Evolutionary conservation across 2,113 vertebrate species (phyloP).

Genomic region (Podiceps cristatus): DNA sequence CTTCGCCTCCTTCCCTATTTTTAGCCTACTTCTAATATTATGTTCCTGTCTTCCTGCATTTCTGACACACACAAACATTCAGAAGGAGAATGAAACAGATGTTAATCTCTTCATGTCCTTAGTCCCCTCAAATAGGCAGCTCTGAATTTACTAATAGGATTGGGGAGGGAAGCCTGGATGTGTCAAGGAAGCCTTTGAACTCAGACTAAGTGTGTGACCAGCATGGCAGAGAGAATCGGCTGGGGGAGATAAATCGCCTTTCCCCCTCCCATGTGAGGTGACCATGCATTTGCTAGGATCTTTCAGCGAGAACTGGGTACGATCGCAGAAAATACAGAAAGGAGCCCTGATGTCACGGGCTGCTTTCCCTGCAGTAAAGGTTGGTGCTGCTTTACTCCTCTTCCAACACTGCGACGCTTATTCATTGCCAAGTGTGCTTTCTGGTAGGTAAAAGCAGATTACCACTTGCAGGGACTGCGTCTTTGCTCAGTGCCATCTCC

Average conservation of each 20-base stretch:
- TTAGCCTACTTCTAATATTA: background rate
- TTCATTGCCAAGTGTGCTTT: background rate
- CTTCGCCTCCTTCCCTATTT: background rate
- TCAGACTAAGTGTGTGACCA: background rate
- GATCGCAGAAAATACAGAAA: constrained; percentile 73
- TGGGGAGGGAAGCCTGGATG: constrained; percentile 30
- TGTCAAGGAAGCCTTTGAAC: constrained; percentile 7
- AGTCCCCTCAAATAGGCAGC: background rate
- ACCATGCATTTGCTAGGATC: constrained; percentile 67
- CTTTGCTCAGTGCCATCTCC: background rate
- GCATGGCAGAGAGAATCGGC: constrained; percentile 3
- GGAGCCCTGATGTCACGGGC: constrained; percentile 45
- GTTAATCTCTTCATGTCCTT: constrained; percentile 42
- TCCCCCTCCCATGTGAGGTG: background rate
- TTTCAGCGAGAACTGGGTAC: constrained; percentile 69
- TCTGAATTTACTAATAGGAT: constrained; percentile 66
- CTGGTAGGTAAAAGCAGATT: constrained; percentile 15
- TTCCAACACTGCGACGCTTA: background rate
- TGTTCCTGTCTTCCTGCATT: background rate
- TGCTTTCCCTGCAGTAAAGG: constrained; percentile 51
- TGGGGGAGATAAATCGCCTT: background rate
- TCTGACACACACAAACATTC: background rate
- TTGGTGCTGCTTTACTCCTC: constrained; percentile 38
- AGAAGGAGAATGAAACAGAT: background rate
- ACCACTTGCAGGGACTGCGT: background rate